Conservation (phyloP, 1,140 invertebrate genomes). For the Macrobrachium rosenbergii region DNA sequence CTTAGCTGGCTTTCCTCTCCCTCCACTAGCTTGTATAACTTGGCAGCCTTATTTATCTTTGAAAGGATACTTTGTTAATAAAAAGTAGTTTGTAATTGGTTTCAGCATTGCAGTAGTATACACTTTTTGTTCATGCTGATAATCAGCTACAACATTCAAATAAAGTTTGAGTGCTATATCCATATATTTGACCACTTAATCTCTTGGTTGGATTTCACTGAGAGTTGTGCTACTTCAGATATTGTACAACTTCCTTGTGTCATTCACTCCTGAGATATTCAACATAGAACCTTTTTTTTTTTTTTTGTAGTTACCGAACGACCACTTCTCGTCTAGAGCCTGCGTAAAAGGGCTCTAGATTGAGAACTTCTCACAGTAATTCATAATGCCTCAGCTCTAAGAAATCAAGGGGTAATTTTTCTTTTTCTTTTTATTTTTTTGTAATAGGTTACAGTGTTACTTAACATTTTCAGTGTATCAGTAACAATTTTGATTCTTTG, state of each 20-base stretch:
- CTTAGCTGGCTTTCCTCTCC: constrained; percentile 38
- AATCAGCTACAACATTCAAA: too few species aligned
- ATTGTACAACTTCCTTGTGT: constrained; percentile 12
- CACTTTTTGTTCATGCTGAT: too few species aligned
- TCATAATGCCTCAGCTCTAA: constrained; percentile 48
- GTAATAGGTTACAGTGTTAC: not conserved
- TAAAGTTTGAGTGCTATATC: too few species aligned
- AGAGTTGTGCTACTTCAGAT: not conserved
- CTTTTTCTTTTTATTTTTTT: constrained; percentile 46
- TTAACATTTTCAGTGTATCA: constrained; percentile 17
- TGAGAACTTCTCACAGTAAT: constrained; percentile 48
- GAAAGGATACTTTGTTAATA: too few species aligned
- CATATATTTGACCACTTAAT: too few species aligned
- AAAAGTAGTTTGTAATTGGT: too few species aligned
- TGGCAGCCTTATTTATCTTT: not conserved
- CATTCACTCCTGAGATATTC: not conserved
- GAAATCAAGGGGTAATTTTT: constrained; percentile 43
- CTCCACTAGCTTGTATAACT: not conserved
- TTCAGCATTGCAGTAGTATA: too few species aligned
- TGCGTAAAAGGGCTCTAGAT: constrained; percentile 55
- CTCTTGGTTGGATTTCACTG: not conserved
- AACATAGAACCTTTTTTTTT: not conserved
- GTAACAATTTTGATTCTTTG: not conserved
- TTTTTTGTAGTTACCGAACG: constrained; percentile 11
- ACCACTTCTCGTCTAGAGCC: constrained; percentile 59